phyloP scores from a whole-genome alignment of 53 echinoderm and acorn worm species.

The Mesocentrotus franciscanus region DNA sequence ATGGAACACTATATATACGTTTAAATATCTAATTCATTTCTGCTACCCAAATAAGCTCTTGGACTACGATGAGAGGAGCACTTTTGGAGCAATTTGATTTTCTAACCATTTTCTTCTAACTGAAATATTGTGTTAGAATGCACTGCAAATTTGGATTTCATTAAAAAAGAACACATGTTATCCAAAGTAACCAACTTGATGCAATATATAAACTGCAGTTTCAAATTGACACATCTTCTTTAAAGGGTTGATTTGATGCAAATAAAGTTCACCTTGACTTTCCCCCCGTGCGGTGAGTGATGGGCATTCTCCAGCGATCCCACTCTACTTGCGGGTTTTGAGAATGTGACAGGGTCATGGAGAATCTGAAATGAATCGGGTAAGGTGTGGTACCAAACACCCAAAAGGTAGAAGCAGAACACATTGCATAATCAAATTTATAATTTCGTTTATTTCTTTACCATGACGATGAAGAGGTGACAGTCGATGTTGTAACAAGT shows the following conservation, averaged over 20 bases:
- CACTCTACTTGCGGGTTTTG: constrained; percentile 80
- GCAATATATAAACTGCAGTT: background rate
- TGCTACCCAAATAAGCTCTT: background rate
- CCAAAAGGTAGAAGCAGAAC: background rate
- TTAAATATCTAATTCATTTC: background rate
- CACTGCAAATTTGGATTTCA: background rate
- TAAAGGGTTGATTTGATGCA: background rate
- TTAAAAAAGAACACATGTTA: background rate
- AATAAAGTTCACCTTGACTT: constrained; percentile 80
- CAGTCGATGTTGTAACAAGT: background rate
- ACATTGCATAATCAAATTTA: background rate
- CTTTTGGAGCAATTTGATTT: background rate
- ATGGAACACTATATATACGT: background rate
- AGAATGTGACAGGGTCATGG: constrained; percentile 79
- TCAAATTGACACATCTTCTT: background rate
- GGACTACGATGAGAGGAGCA: background rate
- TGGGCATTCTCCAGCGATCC: constrained; percentile 88
- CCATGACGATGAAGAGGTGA: background rate
- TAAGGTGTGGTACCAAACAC: background rate
- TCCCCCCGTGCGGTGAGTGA: constrained; percentile 88
- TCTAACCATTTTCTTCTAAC: background rate
- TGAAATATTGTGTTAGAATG: background rate
- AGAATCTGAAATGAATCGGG: constrained; percentile 75
- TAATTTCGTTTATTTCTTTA: background rate
- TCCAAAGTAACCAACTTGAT: background rate